Conservation (phyloP, 2,113 vertebrate genomes). For the Lasiurus cinereus region DNA sequence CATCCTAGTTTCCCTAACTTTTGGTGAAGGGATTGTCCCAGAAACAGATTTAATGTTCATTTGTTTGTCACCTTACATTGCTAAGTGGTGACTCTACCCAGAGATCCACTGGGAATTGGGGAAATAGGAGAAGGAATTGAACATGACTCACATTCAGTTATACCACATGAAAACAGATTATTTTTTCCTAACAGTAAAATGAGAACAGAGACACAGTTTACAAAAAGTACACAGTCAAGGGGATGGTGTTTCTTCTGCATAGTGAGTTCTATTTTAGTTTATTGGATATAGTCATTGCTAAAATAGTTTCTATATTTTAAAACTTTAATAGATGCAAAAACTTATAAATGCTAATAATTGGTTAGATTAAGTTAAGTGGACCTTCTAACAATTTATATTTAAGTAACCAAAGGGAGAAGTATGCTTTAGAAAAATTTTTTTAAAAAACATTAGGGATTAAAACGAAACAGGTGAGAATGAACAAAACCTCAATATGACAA, state of each 20-base stretch:
- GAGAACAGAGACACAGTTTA: background rate
- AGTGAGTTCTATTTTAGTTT: constrained; percentile 17
- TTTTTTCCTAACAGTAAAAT: background rate
- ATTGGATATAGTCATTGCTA: background rate
- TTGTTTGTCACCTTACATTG: background rate
- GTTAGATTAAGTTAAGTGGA: constrained; percentile 42
- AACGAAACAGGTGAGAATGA: constrained; percentile 20
- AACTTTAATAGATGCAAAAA: constrained; percentile 38
- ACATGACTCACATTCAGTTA: constrained; percentile 6
- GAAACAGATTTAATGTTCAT: constrained; percentile 14
- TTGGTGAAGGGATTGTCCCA: background rate
- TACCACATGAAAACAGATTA: background rate
- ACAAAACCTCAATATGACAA: constrained; percentile 56
- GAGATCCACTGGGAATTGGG: background rate
- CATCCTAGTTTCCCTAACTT: background rate
- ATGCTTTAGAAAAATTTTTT: background rate
- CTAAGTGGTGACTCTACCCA: background rate
- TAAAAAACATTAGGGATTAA: background rate
- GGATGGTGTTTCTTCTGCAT: background rate
- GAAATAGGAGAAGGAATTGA: background rate
- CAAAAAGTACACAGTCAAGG: background rate
- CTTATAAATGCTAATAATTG: constrained; percentile 15
- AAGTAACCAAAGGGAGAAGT: constrained; percentile 1
- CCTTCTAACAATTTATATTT: constrained; percentile 51
- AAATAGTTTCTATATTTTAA: constrained; percentile 34